Percentiles rank a stretch among this genome's conserved stretches.
Conservation (phyloP, 2,113 vertebrate species). For the Myotis brandtii region DNA sequence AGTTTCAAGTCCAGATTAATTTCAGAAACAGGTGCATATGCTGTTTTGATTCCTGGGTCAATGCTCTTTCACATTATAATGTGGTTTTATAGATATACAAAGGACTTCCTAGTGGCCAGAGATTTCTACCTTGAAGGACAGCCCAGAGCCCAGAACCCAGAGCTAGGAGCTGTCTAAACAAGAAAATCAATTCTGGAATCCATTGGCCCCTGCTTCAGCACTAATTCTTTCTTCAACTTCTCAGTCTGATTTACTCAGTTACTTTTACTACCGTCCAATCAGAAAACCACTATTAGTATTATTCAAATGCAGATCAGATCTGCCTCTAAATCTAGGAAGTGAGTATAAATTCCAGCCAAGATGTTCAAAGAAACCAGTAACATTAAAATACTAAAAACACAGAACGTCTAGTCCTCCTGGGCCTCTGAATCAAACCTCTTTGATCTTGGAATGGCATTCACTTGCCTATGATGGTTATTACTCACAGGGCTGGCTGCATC, state of each 20-base stretch:
- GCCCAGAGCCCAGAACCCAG: not conserved
- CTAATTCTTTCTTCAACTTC: constrained; percentile 18
- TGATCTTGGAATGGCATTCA: not conserved
- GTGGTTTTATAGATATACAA: not conserved
- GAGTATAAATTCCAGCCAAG: not conserved
- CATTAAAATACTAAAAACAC: not conserved
- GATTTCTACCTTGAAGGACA: not conserved
- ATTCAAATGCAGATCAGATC: not conserved
- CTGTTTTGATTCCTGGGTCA: constrained; percentile 2
- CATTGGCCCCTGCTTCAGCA: not conserved
- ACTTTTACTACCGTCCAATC: not conserved
- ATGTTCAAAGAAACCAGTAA: constrained; percentile 11
- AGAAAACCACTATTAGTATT: not conserved
- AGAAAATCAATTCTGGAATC: not conserved
- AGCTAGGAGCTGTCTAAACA: not conserved
- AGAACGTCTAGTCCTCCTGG: not conserved
- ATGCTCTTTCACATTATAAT: not conserved
- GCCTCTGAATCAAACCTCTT: not conserved
- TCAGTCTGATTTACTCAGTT: not conserved
- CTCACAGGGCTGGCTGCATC: not conserved
- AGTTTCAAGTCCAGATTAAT: not conserved
- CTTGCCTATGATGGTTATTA: not conserved
- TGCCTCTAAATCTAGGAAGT: constrained; percentile 21
- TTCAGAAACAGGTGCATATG: not conserved
- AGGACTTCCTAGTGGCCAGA: not conserved